Conservation (phyloP, 2,113 vertebrate genomes). For the Tyto alba region DNA sequence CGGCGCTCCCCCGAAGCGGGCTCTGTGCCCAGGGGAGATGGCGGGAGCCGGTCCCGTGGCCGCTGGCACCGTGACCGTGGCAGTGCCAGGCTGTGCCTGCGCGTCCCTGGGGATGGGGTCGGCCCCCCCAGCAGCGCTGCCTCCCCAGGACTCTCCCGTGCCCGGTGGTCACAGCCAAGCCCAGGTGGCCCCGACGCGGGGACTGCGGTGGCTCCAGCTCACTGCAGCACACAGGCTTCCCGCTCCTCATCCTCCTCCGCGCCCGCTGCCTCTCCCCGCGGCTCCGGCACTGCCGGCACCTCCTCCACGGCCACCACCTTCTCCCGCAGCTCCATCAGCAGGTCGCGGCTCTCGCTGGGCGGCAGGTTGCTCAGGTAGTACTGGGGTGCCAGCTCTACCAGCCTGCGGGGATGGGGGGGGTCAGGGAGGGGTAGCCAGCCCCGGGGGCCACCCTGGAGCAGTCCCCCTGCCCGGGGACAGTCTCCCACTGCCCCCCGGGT, state of each 20-base stretch:
- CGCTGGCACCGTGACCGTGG: fast-evolving
- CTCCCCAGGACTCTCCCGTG: neutral
- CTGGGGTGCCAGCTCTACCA: constrained; percentile 87
- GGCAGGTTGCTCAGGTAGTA: constrained; percentile 95
- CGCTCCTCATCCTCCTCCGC: neutral
- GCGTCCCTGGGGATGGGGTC: neutral
- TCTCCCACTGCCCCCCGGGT: too few relatives aligned
- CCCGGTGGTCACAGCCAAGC: neutral
- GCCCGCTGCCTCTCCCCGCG: neutral
- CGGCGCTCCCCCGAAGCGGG: fast-evolving
- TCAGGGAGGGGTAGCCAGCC: neutral
- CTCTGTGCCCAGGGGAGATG: neutral
- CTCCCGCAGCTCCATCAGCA: constrained; percentile 85
- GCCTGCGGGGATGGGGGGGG: constrained; percentile 60
- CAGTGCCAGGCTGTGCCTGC: neutral
- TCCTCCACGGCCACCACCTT: constrained; percentile 32
- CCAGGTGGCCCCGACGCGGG: neutral
- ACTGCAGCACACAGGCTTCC: constrained; percentile 76
- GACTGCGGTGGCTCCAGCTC: constrained; percentile 43
- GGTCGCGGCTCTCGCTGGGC: constrained; percentile 85
- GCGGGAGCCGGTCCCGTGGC: neutral
- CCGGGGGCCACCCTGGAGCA: fast-evolving
- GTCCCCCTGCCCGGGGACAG: fast-evolving
- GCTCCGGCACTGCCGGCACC: neutral
- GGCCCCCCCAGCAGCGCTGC: neutral